A percentile compares a stretch with the other conserved stretches of the same genome.
Conservation (phyloP, 2,888 invertebrate species). For the Mesorhabditis belari region DNA sequence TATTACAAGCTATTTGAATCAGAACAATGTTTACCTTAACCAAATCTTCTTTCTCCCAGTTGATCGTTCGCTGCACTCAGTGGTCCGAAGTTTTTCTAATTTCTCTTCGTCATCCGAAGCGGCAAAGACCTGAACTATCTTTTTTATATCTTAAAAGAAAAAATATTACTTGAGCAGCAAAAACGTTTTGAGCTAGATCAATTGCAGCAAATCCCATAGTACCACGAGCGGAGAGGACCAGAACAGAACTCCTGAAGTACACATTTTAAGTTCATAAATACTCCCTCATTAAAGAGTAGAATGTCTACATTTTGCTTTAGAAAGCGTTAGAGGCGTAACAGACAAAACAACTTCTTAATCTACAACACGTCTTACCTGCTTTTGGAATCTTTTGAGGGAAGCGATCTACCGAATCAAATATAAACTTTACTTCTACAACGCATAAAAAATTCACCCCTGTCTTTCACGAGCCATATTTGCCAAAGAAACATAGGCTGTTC, state of each 20-base stretch:
- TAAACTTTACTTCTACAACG: too few species aligned
- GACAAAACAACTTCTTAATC: too few species aligned
- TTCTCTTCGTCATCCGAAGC: constrained; percentile 65
- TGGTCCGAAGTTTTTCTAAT: constrained; percentile 61
- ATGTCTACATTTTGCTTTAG: too few species aligned
- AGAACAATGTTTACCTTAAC: too few species aligned
- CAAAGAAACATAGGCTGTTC: constrained; percentile 65
- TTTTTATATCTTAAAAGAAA: neutral
- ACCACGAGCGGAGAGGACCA: constrained; percentile 66
- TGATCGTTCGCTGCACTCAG: constrained; percentile 65
- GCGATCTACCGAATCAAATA: too few species aligned
- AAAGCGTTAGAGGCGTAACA: too few species aligned
- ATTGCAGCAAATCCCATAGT: constrained; percentile 65
- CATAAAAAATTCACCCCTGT: constrained; percentile 36
- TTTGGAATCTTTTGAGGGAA: too few species aligned
- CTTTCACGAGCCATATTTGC: constrained; percentile 58
- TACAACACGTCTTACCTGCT: too few species aligned
- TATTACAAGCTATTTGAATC: too few species aligned
- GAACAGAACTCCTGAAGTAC: constrained; percentile 63
- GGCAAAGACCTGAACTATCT: constrained; percentile 63
- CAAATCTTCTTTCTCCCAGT: constrained; percentile 49
- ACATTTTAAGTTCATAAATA: too few species aligned
- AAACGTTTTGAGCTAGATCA: constrained; percentile 67
- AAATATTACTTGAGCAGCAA: constrained; percentile 62
- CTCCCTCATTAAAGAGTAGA: too few species aligned